These are phyloP conservation scores for Oligia latruncula DNA, from an alignment of 2,888 invertebrate genomes.

Conservation along the genomic window DNA sequence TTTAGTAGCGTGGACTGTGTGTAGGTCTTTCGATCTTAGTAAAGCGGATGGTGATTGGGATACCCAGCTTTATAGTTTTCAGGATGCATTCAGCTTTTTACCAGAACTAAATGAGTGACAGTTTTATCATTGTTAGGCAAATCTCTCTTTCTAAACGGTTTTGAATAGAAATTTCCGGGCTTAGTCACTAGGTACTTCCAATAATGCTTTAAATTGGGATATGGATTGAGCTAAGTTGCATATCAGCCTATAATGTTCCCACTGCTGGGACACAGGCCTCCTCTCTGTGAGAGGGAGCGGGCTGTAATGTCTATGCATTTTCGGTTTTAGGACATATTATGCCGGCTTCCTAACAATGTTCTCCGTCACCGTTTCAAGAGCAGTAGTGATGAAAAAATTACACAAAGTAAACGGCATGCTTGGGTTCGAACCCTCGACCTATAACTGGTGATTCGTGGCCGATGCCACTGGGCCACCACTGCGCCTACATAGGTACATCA, in stretches of 20 bases:
- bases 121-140: neutral
- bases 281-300: neutral
- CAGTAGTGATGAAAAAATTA: neutral
- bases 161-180: neutral
- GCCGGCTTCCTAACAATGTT: neutral
- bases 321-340: neutral
- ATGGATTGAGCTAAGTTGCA: neutral
- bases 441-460: neutral
- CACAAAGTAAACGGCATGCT: neutral
- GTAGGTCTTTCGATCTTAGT: neutral
- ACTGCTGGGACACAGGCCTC: neutral
- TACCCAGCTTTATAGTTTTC: neutral
- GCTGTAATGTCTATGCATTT: neutral
- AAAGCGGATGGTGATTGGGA: neutral
- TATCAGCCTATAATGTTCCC: neutral
- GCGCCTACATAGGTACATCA: neutral
- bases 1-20: neutral
- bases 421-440: neutral
- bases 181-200: neutral
- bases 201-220: neutral
- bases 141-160: neutral
- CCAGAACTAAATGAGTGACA: neutral
- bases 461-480: neutral
- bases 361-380: neutral
- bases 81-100: neutral